Percentiles rank a stretch among this genome's conserved stretches.
Evolutionary conservation across 2,797 vertebrate genomes (phyloP).

Genomic region (Pseudochaenichthys georgianus): DNA sequence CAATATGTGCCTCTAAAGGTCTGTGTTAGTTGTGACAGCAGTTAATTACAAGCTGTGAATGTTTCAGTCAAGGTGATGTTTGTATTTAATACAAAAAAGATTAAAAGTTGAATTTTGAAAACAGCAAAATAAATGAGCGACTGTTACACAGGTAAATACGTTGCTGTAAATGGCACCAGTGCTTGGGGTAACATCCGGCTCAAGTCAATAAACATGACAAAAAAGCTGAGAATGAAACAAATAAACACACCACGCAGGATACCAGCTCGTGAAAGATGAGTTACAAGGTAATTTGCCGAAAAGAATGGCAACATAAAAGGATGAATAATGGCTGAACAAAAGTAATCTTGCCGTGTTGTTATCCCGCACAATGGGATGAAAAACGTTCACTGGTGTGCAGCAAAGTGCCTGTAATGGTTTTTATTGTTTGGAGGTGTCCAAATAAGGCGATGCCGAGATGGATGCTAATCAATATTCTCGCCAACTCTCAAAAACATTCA

Average conservation of each 20-base stretch:
- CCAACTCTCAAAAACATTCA: constrained; percentile 24
- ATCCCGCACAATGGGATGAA: constrained; percentile 64
- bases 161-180: not conserved
- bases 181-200: not conserved
- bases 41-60: constrained; percentile 4
- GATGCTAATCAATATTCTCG: constrained; percentile 72
- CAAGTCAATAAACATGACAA: constrained; percentile 14
- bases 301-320: constrained; percentile 49
- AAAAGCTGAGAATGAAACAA: constrained; percentile 34
- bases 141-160: not conserved
- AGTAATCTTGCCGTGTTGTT: constrained; percentile 55
- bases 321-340: constrained; percentile 60
- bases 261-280: constrained; percentile 45
- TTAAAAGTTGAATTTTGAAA: not conserved
- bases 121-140: not conserved
- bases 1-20: not conserved
- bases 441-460: constrained; percentile 49
- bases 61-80: not conserved
- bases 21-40: not conserved
- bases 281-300: constrained; percentile 23
- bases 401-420: constrained; percentile 66
- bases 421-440: constrained; percentile 65
- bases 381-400: constrained; percentile 56
- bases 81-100: not conserved
- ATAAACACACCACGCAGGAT: constrained; percentile 13